Base-by-base conservation (phyloP, 2,113 vertebrate genomes). In the Aviceda subcristata region DNA sequence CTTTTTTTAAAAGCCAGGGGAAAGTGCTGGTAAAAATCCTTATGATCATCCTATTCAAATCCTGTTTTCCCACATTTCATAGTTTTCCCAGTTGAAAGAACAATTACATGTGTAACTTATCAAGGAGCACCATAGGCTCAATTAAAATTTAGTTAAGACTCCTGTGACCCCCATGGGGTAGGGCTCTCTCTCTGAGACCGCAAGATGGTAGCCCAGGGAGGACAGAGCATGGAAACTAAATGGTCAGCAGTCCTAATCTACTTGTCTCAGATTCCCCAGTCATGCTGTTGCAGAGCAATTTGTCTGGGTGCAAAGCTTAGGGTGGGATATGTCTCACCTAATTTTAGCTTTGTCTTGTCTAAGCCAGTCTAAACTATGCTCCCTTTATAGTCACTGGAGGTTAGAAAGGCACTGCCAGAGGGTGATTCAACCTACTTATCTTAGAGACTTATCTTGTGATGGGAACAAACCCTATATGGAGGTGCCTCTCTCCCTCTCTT, bases 321-420 rank as follows among this genome's bases (percentile, higher is more conserved):
- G 18, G 23, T 26, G 79, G 72, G 83, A 63, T 92, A 80, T 7
- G 0, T 29, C 95, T 27, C 83, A 26, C 86, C 79, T 97, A 96
- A 97, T 92, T 97, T 97, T 96, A 97, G 91, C 88, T 88, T 60
- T 8, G 79, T 57, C 79, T 94, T 88, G 83, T 71, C 89, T 91
- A 89, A 86, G 68, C 88, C 88, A 46, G 91, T 59, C 86, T 92
- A 62, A 97, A 92, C 72, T 78, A 73, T 41, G 53, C 73, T 94
- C 91, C 75, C 78, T 93, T 94, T 93, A 79, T 29, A 82, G 92
- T 23, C 62, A 64, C 66, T 86, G 59, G 68, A 84, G 50, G 73
- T 71, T 71, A 56, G 94, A 83, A 72, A 83, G 74, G 48, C 90
- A 17, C 46, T 82, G 90, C 80, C 87, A 63, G 94, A 59, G 95